Conservation (phyloP, 1,140 invertebrate genomes). For the Planococcus citri region DNA sequence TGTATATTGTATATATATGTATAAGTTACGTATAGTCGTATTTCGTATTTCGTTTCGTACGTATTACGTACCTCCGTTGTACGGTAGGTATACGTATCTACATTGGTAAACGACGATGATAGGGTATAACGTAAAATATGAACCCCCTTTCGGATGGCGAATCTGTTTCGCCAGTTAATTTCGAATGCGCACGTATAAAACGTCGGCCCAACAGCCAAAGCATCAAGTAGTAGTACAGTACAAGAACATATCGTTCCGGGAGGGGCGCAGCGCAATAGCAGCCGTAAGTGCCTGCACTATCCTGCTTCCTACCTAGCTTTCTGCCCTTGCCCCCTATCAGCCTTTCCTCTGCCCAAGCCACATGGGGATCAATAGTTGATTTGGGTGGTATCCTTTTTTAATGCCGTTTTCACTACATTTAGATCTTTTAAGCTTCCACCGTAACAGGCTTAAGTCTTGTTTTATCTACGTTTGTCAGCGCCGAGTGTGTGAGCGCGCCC, state of each 20-base stretch:
- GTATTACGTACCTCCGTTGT: too few relatives aligned
- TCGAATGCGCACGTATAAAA: background rate
- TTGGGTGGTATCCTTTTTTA: constrained; percentile 19
- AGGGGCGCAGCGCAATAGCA: background rate
- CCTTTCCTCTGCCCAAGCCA: too few relatives aligned
- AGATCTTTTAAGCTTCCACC: constrained; percentile 15
- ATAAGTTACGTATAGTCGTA: too few relatives aligned
- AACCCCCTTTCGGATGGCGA: background rate
- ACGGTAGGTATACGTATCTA: too few relatives aligned
- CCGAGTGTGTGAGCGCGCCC: background rate
- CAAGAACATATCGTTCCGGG: background rate
- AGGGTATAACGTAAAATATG: too few relatives aligned
- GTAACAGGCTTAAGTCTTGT: constrained; percentile 20
- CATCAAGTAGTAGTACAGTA: too few relatives aligned
- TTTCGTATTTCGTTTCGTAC: too few relatives aligned
- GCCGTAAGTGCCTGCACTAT: background rate
- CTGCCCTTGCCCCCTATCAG: too few relatives aligned
- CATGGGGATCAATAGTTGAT: constrained; percentile 18
- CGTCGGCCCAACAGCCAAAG: background rate
- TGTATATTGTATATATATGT: too few relatives aligned
- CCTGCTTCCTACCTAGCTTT: too few relatives aligned
- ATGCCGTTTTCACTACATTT: constrained; percentile 16
- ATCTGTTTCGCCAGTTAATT: constrained; percentile 3
- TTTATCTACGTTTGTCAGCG: constrained; percentile 14
- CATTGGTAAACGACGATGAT: too few relatives aligned